Base-by-base conservation (phyloP, 2,888 invertebrate species). In the Orchesellides sinensis region DNA sequence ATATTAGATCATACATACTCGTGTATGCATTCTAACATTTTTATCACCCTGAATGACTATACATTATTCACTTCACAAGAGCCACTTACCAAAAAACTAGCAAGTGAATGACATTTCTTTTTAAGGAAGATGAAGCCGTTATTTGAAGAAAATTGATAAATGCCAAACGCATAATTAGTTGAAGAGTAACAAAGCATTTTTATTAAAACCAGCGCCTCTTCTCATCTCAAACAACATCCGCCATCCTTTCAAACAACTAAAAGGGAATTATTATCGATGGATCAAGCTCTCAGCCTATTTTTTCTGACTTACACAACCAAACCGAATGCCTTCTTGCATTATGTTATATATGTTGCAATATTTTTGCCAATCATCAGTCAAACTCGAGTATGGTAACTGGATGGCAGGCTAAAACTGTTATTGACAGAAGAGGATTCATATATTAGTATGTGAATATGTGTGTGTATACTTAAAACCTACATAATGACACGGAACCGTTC, bases 311-410 rank as follows among this genome's bases (percentile, higher is more conserved):
- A n/a, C n/a, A n/a, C n/a, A n/a, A 23, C 56, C 23, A 56, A 17
- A 17, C 49, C 49, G 19, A 49, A n/a, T 17, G 19, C 17, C 35
- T 35, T 35, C 35, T 35, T 35, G 35, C 35, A 35, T 35, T 8
- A 35, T 8, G 12, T 8, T 5, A 5, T 35, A 12, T 35, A 35
- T n/a, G n/a, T 12, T 12, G 19, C 17, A 21, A n/a, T 17, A 14
- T 40, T 63, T 35, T 63, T 63, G 63, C 63, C 63, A 63, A 63
- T 63, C 63, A 63, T 63, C 40, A 35, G 40, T 63, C 63, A 63
- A 63, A 63, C 40, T 63, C 63, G 3, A 40, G 40, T 40, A 63
- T 63, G 63, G 63, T 14, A 56, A 27, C 35, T 19, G 32, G 61
- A 61, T 61, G 61, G 61, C 40, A 63, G 35, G 56, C 12, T n/a